Conservation (phyloP, 2,888 invertebrate species). For the Xylota sylvarum region DNA sequence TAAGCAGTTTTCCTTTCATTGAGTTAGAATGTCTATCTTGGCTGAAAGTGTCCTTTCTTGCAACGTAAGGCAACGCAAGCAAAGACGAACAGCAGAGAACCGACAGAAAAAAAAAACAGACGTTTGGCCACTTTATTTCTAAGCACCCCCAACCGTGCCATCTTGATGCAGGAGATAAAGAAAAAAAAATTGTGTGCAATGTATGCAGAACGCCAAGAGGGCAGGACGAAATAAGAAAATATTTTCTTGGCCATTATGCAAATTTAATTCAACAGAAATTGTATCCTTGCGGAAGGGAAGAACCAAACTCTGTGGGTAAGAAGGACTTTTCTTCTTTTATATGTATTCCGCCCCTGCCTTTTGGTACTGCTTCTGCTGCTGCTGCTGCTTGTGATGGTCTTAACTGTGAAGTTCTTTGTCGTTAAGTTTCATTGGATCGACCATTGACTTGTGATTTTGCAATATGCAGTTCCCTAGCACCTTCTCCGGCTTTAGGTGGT, state of each 20-base stretch:
- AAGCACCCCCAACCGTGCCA: slow-evolving; percentile 63
- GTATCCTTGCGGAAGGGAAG: slow-evolving; percentile 43
- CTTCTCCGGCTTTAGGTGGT: slow-evolving; percentile 40
- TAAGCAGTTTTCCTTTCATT: slow-evolving; percentile 65
- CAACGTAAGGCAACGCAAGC: neutral
- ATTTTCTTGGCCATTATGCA: slow-evolving; percentile 75
- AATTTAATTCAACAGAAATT: slow-evolving; percentile 74
- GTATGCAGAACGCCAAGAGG: slow-evolving; percentile 65
- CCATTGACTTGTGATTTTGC: slow-evolving; percentile 73
- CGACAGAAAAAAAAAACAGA: slow-evolving; percentile 20
- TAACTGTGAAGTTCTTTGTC: slow-evolving; percentile 68
- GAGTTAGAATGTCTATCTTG: slow-evolving; percentile 41
- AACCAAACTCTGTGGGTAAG: slow-evolving; percentile 28
- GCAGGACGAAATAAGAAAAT: slow-evolving; percentile 71
- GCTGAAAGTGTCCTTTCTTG: slow-evolving; percentile 23
- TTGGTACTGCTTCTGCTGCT: neutral
- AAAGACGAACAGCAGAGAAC: too few relatives aligned
- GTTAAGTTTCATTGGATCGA: slow-evolving; percentile 74
- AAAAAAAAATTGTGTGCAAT: slow-evolving; percentile 73
- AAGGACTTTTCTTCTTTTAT: slow-evolving; percentile 30
- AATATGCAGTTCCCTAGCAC: slow-evolving; percentile 57
- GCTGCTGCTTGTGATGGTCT: slow-evolving; percentile 33
- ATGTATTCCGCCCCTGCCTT: neutral
- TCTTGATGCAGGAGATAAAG: slow-evolving; percentile 71
- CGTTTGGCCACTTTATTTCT: slow-evolving; percentile 69